phyloP scores from a whole-genome alignment of 2,888 invertebrate species.

The Ceratothoa steindachneri region DNA sequence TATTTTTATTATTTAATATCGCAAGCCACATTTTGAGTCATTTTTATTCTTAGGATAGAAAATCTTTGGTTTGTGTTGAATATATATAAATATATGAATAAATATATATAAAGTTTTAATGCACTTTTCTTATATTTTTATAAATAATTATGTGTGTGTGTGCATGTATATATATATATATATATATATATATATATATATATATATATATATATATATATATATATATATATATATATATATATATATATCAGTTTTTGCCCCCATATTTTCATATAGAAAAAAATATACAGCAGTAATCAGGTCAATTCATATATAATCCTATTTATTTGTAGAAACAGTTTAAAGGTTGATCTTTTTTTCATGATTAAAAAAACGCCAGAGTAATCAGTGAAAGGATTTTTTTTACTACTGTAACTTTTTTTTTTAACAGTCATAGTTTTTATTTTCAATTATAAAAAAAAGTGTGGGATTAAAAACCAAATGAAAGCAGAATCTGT shows the following conservation, averaged over 20 bases:
- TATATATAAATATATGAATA: slow-evolving; percentile 5
- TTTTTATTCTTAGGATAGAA: neutral
- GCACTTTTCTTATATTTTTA: neutral
- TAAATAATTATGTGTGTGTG: neutral
- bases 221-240: neutral
- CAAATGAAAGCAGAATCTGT: too few species aligned
- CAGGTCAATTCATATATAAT: too few species aligned
- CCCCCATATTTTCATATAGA: too few species aligned
- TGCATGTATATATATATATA: neutral
- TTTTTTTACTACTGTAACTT: neutral
- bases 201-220: neutral
- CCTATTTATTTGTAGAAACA: neutral
- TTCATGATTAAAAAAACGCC: neutral
- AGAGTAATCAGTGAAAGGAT: neutral
- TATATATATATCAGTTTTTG: neutral
- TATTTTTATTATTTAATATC: neutral
- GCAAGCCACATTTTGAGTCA: neutral
- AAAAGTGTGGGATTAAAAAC: too few species aligned
- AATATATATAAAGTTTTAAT: neutral
- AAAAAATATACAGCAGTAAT: too few species aligned
- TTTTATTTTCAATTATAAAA: too few species aligned
- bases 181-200: neutral
- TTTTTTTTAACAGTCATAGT: too few species aligned
- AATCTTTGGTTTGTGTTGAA: neutral
- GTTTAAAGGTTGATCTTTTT: neutral